These are phyloP conservation scores for Aethina tumida DNA, from an alignment of 1,140 invertebrate species.

Conservation along the genomic window DNA sequence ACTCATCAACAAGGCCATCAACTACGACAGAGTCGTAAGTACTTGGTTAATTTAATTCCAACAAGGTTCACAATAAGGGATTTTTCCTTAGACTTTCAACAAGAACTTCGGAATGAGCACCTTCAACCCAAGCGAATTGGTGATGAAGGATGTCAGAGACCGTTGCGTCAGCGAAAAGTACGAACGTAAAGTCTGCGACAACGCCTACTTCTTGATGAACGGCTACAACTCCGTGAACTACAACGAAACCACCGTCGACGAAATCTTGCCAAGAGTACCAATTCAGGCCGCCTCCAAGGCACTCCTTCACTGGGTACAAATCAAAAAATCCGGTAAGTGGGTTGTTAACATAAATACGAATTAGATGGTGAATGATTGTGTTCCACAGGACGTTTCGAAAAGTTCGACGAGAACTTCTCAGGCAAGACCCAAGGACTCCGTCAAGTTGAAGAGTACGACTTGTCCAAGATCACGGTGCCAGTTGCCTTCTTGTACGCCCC, in stretches of 20 bases:
- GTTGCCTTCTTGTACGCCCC: conserved; percentile 41
- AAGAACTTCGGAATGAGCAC: conserved; percentile 15
- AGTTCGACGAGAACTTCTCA: conserved; percentile 17
- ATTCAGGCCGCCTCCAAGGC: conserved; percentile 41
- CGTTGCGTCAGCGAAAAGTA: conserved; percentile 4
- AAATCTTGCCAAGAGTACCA: conserved; percentile 41
- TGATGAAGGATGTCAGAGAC: conserved; percentile 7
- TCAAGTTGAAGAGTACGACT: conserved; percentile 42
- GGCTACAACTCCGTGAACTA: conserved; percentile 15
- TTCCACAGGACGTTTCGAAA: conserved; percentile 14
- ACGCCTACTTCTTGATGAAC: conserved; percentile 15
- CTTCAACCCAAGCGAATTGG: conserved; percentile 12
- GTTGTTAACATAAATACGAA: conserved; percentile 3
- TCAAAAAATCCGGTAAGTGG: conserved; percentile 40
- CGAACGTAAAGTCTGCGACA: conserved; percentile 13
- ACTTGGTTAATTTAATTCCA: conserved; percentile 1
- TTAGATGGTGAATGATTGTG: conserved; percentile 12
- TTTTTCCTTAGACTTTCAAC: conserved; percentile 13
- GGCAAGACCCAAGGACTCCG: conserved; percentile 30
- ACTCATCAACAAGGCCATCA: conserved; percentile 12
- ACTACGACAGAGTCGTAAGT: conserved; percentile 15
- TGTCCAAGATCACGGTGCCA: conserved; percentile 46
- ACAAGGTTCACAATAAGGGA: not conserved
- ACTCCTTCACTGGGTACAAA: conserved; percentile 55
- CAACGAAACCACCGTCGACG: conserved; percentile 13